Evolutionary conservation across 1,140 invertebrate genomes (phyloP), one percentile per base, ranked within the genome.

Genomic region (Spodoptera frugiperda): DNA sequence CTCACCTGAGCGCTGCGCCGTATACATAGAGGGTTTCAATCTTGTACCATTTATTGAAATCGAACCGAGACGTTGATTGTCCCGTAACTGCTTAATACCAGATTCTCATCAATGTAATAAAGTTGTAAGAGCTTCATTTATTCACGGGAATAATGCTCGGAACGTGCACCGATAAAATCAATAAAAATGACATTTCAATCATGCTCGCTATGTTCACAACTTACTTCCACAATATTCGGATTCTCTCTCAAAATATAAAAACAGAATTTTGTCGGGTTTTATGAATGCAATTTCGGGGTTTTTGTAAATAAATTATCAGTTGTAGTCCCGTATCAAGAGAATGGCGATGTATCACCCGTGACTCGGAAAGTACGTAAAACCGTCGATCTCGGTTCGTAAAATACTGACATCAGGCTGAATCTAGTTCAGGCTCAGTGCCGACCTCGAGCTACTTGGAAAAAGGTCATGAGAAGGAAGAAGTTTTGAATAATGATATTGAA

Each of bases 41-140:
- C 59, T 75, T 75, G 72, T 63, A 39, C 57, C 59, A 65, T 65
- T 75, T 65, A 75, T 63, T 75, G 57, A 75, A 75, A 75, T 75
- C 63, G 72, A 63, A 63, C 53, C 30, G 57, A 63, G 15, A 44
- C n/a, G 72, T 74, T 63, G 72, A 75, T 75, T 75, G 59, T 65
- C 59, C 59, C 59, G 21, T 74, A 53, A 74, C 72, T 63, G 63
- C 72, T 48, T 65, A 59, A 53, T 65, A 74, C 55, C 72, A 75
- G 72, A 61, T 73, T 53, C 48, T 65, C 72, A 53, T 75, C 72
- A 75, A 65, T 65, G 44, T 63, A 54, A 63, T 33, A 49, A 51
- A 61, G 46, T 21, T 25, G 46, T 51, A 14, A 54, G 48, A 30
- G 55, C 46, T n/a, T 30, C 9, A 17, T 65, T 17, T n/a, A 49